These are phyloP conservation scores for Plutomurus gul DNA, from an alignment of 1,140 invertebrate genomes.

Conservation along the genomic window DNA sequence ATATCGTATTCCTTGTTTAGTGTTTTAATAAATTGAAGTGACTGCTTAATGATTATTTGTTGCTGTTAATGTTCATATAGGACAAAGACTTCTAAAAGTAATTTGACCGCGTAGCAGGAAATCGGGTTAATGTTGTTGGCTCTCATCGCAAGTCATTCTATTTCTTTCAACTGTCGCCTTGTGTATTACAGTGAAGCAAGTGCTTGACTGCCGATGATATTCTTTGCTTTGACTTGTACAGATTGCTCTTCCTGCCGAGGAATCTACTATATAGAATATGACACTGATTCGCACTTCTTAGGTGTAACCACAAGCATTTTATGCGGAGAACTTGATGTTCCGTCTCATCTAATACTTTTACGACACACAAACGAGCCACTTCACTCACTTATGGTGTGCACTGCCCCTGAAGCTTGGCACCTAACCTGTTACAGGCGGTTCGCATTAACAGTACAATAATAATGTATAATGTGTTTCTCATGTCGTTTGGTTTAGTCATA, in stretches of 20 bases:
- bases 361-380: too few relatives aligned
- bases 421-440: too few relatives aligned
- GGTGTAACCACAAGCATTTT: conserved; percentile 11
- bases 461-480: too few relatives aligned
- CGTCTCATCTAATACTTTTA: too few relatives aligned
- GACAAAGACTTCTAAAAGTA: neutral
- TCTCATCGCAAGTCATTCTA: conserved; percentile 11
- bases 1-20: too few relatives aligned
- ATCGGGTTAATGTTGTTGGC: conserved; percentile 20
- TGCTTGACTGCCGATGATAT: neutral
- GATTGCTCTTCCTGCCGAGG: neutral
- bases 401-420: too few relatives aligned
- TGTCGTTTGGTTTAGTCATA: too few relatives aligned
- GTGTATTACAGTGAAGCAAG: too few relatives aligned
- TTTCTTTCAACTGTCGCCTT: neutral
- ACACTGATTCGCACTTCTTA: conserved; percentile 1
- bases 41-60: neutral
- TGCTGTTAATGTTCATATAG: too few relatives aligned
- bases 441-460: too few relatives aligned
- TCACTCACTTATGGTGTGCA: too few relatives aligned
- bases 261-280: neutral
- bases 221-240: neutral
- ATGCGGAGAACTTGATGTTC: neutral
- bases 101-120: conserved; percentile 12
- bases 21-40: neutral